A percentile compares a stretch with the other conserved stretches of the same genome.
These are phyloP conservation scores for Antheraea assamensis DNA, from an alignment of 2,888 invertebrate species.

Conservation along the genomic window DNA sequence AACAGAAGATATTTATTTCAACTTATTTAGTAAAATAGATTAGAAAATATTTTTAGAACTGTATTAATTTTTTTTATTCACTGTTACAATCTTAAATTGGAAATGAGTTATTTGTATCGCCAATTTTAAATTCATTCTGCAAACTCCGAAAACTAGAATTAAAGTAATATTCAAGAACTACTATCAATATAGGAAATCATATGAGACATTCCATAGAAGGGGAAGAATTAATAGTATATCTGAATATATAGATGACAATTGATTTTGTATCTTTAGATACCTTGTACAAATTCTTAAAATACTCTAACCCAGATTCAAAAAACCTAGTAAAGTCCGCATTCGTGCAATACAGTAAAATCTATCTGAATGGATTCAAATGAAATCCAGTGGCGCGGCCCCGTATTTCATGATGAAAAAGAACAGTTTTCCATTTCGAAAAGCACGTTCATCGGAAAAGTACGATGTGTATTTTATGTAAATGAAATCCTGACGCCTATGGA, in stretches of 20 bases:
- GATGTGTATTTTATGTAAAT: constrained; percentile 8
- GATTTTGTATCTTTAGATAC: not conserved
- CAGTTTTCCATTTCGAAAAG: constrained; percentile 11
- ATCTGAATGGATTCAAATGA: not conserved
- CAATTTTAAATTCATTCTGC: not conserved
- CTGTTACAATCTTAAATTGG: not conserved
- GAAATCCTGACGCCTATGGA: not conserved
- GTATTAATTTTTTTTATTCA: not conserved
- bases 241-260: not conserved
- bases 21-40: not conserved
- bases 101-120: not conserved
- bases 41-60: not conserved
- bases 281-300: not conserved
- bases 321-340: not conserved
- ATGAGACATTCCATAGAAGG: not conserved
- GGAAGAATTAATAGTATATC: not conserved
- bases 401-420: constrained; percentile 12
- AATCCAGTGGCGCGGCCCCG: not conserved
- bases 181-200: not conserved
- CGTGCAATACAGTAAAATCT: not conserved
- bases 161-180: not conserved
- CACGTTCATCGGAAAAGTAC: constrained; percentile 2
- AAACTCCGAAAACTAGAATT: not conserved
- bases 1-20: not conserved
- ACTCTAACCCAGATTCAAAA: not conserved